Percentiles rank a stretch among this genome's conserved stretches.
Evolutionary conservation across 2,888 invertebrate species (phyloP).

Genomic region (Chloromyia formosa): DNA sequence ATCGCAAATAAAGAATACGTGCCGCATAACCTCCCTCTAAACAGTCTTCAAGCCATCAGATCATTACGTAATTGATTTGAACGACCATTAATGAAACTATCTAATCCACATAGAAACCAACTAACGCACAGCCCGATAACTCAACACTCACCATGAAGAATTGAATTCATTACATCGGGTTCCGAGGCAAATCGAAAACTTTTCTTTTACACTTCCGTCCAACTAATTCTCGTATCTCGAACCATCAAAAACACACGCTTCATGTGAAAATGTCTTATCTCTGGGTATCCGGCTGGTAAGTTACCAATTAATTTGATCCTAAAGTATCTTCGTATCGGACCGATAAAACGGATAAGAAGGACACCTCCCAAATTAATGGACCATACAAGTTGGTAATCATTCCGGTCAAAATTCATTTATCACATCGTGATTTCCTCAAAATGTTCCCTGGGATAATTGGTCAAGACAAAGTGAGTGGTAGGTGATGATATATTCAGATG

Average conservation of each 20-base stretch:
- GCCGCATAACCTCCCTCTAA: too few relatives aligned
- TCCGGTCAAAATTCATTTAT: constrained; percentile 47
- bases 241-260: too few relatives aligned
- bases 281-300: neutral
- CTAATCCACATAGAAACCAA: neutral
- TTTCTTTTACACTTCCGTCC: neutral
- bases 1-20: too few relatives aligned
- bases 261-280: neutral
- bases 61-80: neutral
- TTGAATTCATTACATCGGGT: neutral
- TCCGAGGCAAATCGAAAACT: too few relatives aligned
- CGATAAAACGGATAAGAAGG: constrained; percentile 31
- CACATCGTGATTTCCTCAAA: constrained; percentile 39
- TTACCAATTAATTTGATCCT: constrained; percentile 24
- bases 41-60: too few relatives aligned
- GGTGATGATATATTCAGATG: constrained; percentile 16
- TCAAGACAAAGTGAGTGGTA: neutral
- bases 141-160: constrained; percentile 4
- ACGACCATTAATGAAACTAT: neutral
- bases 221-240: constrained; percentile 1
- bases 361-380: constrained; percentile 45
- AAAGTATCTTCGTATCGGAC: constrained; percentile 6
- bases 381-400: constrained; percentile 46
- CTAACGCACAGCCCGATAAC: neutral
- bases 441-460: neutral